Percentiles rank a stretch among this genome's conserved stretches.
phyloP scores from a whole-genome alignment of 1,140 invertebrate genomes.

The Neomicropteryx cornuta region DNA sequence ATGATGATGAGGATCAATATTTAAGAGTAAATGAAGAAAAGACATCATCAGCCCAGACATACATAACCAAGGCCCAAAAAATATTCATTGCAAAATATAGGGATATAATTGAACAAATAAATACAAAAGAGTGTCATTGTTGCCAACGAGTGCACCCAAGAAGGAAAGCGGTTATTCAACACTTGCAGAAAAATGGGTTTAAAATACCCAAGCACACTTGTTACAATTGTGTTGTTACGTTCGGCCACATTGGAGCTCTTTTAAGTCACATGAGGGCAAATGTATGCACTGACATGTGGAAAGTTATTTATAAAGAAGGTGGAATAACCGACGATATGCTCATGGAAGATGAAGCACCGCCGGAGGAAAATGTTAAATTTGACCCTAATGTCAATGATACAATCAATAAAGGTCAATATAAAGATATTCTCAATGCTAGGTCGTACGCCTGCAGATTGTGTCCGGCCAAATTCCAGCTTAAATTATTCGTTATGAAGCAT shows the following conservation, averaged over 20 bases:
- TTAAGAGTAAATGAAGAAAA: constrained; percentile 27
- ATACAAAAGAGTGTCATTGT: constrained; percentile 35
- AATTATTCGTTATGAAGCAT: constrained; percentile 40
- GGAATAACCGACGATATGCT: constrained; percentile 36
- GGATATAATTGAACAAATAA: constrained; percentile 37
- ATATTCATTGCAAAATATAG: constrained; percentile 35
- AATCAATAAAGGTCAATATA: constrained; percentile 33
- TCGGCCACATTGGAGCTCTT: constrained; percentile 36
- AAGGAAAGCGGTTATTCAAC: constrained; percentile 37
- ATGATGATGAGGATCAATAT: constrained; percentile 21
- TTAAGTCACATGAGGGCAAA: constrained; percentile 39
- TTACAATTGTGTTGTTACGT: constrained; percentile 45
- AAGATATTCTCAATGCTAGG: constrained; percentile 37
- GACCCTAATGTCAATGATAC: no score
- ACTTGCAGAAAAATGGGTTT: constrained; percentile 38
- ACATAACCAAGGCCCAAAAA: constrained; percentile 34
- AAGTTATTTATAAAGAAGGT: constrained; percentile 36
- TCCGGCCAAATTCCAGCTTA: constrained; percentile 37
- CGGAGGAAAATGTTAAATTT: constrained; percentile 12
- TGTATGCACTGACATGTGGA: constrained; percentile 36
- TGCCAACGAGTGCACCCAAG: constrained; percentile 34
- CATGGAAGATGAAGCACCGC: constrained; percentile 27
- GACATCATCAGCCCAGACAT: constrained; percentile 20
- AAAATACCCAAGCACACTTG: constrained; percentile 43
- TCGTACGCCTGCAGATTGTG: constrained; percentile 38